A percentile compares a stretch with the other conserved stretches of the same genome.
phyloP scores from a whole-genome alignment of 2,113 vertebrate genomes.

The Malurus melanocephalus region DNA sequence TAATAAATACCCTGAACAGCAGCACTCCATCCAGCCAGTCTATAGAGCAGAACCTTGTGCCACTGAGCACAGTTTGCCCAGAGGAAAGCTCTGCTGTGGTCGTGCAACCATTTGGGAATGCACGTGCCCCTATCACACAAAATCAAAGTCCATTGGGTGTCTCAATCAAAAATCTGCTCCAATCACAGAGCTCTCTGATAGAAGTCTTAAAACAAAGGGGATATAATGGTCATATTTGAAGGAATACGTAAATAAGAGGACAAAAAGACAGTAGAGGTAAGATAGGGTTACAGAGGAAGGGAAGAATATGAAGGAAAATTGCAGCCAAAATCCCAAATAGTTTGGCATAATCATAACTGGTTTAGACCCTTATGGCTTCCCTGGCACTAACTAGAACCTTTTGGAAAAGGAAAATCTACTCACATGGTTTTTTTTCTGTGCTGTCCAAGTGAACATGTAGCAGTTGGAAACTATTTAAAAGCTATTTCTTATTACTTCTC shows the following conservation, averaged over 20 bases:
- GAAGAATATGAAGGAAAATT: background rate
- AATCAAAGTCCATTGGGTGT: background rate
- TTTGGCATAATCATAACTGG: background rate
- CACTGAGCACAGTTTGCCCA: background rate
- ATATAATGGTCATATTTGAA: background rate
- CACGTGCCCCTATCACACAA: accelerated
- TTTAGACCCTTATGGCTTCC: background rate
- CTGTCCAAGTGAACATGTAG: background rate
- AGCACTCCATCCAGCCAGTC: background rate
- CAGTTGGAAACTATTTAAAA: background rate
- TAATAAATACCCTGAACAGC: background rate
- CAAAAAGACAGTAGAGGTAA: background rate
- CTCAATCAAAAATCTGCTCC: background rate
- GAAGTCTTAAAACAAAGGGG: background rate
- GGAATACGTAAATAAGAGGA: background rate
- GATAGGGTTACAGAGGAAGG: background rate
- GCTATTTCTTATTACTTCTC: background rate
- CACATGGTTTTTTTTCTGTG: background rate
- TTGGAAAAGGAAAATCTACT: background rate
- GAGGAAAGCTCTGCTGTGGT: background rate
- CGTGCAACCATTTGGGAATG: background rate
- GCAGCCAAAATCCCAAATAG: background rate
- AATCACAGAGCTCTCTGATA: background rate
- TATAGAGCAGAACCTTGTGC: accelerated
- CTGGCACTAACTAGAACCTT: background rate